A percentile compares a stretch with the other conserved stretches of the same genome.
These are phyloP conservation scores for Augochlora pura DNA, from an alignment of 1,140 invertebrate species.

Conservation along the genomic window DNA sequence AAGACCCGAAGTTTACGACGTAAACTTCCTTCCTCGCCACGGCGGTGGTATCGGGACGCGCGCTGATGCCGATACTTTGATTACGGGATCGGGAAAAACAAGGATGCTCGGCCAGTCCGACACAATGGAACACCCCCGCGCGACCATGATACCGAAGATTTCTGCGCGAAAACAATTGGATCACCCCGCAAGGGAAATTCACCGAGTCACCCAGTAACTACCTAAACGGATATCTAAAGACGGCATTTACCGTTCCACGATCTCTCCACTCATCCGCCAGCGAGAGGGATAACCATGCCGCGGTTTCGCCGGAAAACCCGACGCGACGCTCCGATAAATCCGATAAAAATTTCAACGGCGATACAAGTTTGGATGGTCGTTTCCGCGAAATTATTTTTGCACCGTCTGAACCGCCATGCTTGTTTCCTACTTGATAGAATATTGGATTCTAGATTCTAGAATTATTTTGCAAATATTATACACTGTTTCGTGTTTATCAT, in stretches of 20 bases:
- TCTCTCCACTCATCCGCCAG: not conserved
- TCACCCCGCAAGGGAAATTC: conserved; percentile 19
- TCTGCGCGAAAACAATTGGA: conserved; percentile 38
- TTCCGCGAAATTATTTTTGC: not conserved
- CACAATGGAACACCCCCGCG: not conserved
- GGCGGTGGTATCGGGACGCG: conserved; percentile 34
- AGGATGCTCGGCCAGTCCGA: not conserved
- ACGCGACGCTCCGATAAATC: not conserved
- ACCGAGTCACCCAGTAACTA: conserved; percentile 1
- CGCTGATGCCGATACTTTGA: conserved; percentile 59
- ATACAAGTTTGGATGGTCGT: not conserved
- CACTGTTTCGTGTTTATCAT: too few relatives aligned
- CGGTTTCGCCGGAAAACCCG: not conserved
- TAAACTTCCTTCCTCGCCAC: conserved; percentile 61
- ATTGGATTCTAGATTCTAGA: too few relatives aligned
- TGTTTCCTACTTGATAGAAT: too few relatives aligned
- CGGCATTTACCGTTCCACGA: not conserved
- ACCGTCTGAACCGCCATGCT: not conserved
- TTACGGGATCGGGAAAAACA: conserved; percentile 40
- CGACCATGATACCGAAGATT: conserved; percentile 29
- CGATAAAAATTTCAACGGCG: not conserved
- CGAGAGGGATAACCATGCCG: not conserved
- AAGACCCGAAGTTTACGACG: conserved; percentile 69
- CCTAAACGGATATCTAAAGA: not conserved
- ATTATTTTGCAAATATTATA: too few relatives aligned